Base-by-base conservation (phyloP, 2,113 vertebrate species). In the Corythornis cristatus region DNA sequence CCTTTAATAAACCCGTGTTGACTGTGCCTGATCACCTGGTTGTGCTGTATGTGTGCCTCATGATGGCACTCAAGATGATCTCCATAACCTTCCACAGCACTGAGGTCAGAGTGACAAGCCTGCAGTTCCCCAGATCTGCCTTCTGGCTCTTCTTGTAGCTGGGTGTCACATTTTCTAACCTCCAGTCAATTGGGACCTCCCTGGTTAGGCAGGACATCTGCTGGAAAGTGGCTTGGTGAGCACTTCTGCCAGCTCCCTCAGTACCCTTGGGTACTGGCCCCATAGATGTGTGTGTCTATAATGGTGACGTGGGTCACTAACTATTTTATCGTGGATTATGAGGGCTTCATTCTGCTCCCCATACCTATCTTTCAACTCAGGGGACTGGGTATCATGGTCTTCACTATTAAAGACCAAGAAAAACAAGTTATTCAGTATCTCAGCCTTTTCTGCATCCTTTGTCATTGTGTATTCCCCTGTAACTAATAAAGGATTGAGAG, bases 31-130 rank as follows among this genome's bases (percentile, higher is more conserved):
- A 60, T 90, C 54, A 54, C 23, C 74, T 64, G 18, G 20, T 58
- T 90, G 48, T 50, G 17, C 20, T 73, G 6, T 21, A 17, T 5
- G 1, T 85, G 1, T 85, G 60, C 37, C 0, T 0, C 2, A 16
- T 60, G 43, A 68, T 17, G 66, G 56, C 23, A 29, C 15, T 28
- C 9, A 25, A 2, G 8, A 12, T 25, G 40, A 77, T 40, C 26
- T 70, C 33, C 40, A 26, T 45, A 61, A 40, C 20, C 20, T 82
- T 65, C 11, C 17, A 12, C 2, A 9, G 33, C 31, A 60, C 6
- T 2, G 4, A 85, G 37, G 45, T 70, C 61, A 56, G 33, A 11
- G 12, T 77, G 42, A 58, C 37, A 45, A 21, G 45, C 28, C 43
- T 77, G 17, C 11, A 45, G 18, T 54, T 53, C 6, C 19, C n/a